phyloP scores from a whole-genome alignment of 92 coral and sea anemone species.

The Actinernus sp. region DNA sequence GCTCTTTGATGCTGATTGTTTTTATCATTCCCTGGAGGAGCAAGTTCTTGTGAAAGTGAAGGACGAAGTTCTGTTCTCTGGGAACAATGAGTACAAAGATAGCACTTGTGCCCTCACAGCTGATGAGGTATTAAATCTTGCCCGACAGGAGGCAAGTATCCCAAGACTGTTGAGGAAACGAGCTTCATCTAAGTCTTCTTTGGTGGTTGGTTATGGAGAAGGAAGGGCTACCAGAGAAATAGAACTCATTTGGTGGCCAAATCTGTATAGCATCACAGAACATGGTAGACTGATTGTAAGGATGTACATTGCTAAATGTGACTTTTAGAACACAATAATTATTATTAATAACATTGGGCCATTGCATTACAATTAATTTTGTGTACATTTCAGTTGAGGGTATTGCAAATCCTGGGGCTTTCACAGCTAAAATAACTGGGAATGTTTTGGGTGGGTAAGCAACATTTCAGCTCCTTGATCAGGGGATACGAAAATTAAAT shows the following conservation, averaged over 20 bases:
- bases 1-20: not conserved
- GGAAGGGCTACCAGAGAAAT: conserved; percentile 39
- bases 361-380: too few relatives aligned
- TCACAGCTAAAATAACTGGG: too few relatives aligned
- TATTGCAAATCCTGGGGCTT: too few relatives aligned
- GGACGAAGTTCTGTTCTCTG: not conserved
- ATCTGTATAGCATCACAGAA: conserved; percentile 1
- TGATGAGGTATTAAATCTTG: conserved; percentile 2
- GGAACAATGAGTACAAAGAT: not conserved
- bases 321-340: conserved; percentile 3
- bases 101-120: not conserved
- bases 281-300: conserved; percentile 16
- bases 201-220: conserved; percentile 38
- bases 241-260: conserved; percentile 57
- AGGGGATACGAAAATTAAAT: too few relatives aligned
- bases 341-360: too few relatives aligned
- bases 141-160: conserved; percentile 6
- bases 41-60: conserved; percentile 3
- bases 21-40: not conserved
- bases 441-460: too few relatives aligned
- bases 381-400: too few relatives aligned
- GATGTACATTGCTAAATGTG: conserved; percentile 28
- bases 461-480: too few relatives aligned
- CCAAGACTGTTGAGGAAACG: conserved; percentile 6
- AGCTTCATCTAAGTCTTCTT: conserved; percentile 13